Evolutionary conservation across 2,888 invertebrate genomes (phyloP), one percentile per base, ranked within the genome.

Genomic region (Drosophila dives): DNA sequence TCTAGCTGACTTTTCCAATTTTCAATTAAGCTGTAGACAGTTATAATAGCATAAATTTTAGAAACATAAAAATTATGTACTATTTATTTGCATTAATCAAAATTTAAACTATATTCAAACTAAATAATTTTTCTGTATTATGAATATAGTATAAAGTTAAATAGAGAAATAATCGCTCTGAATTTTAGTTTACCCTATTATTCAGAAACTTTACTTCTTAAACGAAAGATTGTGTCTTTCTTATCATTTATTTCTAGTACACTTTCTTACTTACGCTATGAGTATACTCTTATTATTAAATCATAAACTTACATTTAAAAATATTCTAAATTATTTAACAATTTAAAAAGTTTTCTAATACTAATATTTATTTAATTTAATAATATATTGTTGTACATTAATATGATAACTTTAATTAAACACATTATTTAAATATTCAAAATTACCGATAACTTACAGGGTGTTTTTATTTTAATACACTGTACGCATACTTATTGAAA

Each of bases 41-140:
- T 45, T 63, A 32, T 63, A 26, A 49, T 72, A 78, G 74, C 36
- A 38, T 51, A 61, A 49, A 61, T 49, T 11, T 38, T 63, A 60
- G 51, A 4, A 23, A 23, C 48, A 6, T 77, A 77, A 74, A 58
- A 23, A 42, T 38, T 45, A 10, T 51, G 33, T n/a, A 59, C 64
- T 69, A 73, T 68, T 77, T 77, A 77, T 77, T 77, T 62, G 59
- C 26, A 64, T 50, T 40, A 32, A 61, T n/a, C 29, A 5, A 60
- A 40, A 54, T n/a, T 51, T 26, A 68, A 40, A 15, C 10, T 15
- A 42, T 15, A 26, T 10, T 0, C 20, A 20, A 20, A 32, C 29
- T 38, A 8, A 40, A 8, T 26, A n/a, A 65, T 6, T 5, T 8
- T 3, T 1, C n/a, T 12, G 11, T 26, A 26, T 56, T 40, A 15